Evolutionary conservation across 2,797 vertebrate species (phyloP), one percentile per base, ranked within the genome.

Genomic region (Rhynchonycteris naso): DNA sequence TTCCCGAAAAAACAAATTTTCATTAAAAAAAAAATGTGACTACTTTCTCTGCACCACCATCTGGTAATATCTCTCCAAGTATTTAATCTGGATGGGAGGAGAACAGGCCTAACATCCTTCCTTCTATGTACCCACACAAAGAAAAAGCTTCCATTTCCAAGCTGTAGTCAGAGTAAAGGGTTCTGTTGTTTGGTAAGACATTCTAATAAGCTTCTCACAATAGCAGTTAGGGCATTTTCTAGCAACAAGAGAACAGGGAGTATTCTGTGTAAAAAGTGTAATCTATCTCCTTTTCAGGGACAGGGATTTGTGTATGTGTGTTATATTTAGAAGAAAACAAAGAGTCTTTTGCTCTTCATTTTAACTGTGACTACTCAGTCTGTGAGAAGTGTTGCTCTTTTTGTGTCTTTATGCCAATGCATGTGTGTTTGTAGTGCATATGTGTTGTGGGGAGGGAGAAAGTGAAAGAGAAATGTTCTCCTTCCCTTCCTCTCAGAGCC

Each of bases 121-220:
- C 71, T 56, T 89, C 61, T 26, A 6, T 43, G 24, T 63, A 63
- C 15, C 38, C 43, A 61, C 22, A 9, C 50, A 91, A 90, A 94
- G 81, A 79, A 80, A 96, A 38, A 63, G 66, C 66, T 84, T 58
- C 87, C 19, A 52, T 54, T 90, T 89, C 71, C 30, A 56, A 91
- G 71, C 30, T 84, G 38, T 81, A 71, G 61, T 93, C 79, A 47
- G 43, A 38, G 38, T 47, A 59, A 43, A 79, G 47, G 11, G 13
- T 33, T 90, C 85, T 95, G 63, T 63, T 78, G 15, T 85, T 90
- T 92, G 52, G 47, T 59, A 93, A 92, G 89, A 75, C 83, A 63
- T 95, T 88, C 85, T 88, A 86, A 85, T 79, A 63, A 35, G 68
- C 18, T 85, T 71, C 54, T 95, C 94, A 78, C 58, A 38, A 58